Base-by-base conservation (phyloP, 2,113 vertebrate genomes). In the Tetraodon nigroviridis region DNA sequence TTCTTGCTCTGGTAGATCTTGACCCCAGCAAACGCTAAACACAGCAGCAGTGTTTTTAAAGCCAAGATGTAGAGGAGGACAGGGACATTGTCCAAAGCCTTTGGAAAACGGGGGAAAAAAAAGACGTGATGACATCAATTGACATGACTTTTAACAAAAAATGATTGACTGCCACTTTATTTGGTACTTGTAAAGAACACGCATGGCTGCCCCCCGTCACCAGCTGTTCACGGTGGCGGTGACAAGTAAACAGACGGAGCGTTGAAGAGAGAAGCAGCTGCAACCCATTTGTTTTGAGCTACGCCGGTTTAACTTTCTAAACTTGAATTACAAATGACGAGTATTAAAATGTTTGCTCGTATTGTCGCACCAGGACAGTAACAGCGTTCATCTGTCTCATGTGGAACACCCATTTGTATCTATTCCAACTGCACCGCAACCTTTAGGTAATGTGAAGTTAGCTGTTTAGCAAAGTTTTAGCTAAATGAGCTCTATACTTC, bases 21-120 rank as follows among this genome's bases (percentile, higher is more conserved):
- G 7, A 82, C 92, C 17, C 87, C 94, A 6, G 94, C 95, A 46
- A 99, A 98, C 0, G 80, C 92, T 85, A 99, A 82, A 85, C 96
- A 99, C 67, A 99, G 89, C 55, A 99, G 81, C 61, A 98, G 3
- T 0, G 96, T 96, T 80, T 99, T 99, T 8, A 94, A 92, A 32
- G 95, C 96, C 79, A 99, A 76, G 81, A 99, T 94, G 83, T 98
- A 99, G 50, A 98, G 84, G 65, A 99, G 91, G 73, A 98, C 3
- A 0, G 95, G 96, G 61, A 99, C 85, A 2, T 91, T 95, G 6
- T 97, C 95, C 67, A 97, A 75, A 50, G 72, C 95, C 95, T 96
- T 75, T 16, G 18, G 41, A 40, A 4, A 15, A 48, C n/a, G 46
- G 6, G 46, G 10, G 3, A 6, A 47, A 18, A n/a, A 48, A 5